Conservation (phyloP, 2,888 invertebrate species). For the Lissocephala sabroskyi region DNA sequence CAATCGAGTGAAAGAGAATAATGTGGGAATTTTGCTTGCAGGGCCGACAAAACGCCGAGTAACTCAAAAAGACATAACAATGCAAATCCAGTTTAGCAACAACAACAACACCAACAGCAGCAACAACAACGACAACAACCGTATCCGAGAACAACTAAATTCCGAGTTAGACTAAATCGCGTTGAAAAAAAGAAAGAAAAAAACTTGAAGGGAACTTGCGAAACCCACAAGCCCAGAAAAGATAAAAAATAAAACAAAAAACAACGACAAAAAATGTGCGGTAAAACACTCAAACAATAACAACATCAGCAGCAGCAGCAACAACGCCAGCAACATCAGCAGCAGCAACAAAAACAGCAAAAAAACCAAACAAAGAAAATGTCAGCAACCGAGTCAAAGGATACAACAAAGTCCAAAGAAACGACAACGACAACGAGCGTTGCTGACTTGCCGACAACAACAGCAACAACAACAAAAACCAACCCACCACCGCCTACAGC, state of each 20-base stretch:
- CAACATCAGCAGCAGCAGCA: not conserved
- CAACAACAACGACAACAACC: not conserved
- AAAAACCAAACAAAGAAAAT: conserved; percentile 5
- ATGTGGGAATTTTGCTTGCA: too few species aligned
- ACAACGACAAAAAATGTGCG: conserved; percentile 9
- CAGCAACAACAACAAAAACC: conserved; percentile 7
- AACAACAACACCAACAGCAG: conserved; percentile 1
- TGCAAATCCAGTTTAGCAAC: too few species aligned
- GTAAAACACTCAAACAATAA: conserved; percentile 11
- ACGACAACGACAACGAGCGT: conserved; percentile 11
- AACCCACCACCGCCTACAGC: conserved; percentile 3
- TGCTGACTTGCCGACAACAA: not conserved
- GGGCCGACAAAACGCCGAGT: too few species aligned
- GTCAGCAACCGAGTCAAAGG: conserved; percentile 7
- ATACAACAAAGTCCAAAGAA: conserved; percentile 7
- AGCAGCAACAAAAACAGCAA: conserved; percentile 3
- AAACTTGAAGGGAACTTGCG: not conserved
- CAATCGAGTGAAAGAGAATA: too few species aligned
- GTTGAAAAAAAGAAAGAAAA: conserved; percentile 3
- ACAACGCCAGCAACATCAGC: not conserved
- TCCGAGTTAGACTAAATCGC: not conserved
- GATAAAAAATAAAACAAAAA: not conserved
- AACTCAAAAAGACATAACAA: too few species aligned
- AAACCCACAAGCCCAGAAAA: not conserved
- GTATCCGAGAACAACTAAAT: too few species aligned